phyloP scores from a whole-genome alignment of 2,797 vertebrate species.

The Chelonia mydas region DNA sequence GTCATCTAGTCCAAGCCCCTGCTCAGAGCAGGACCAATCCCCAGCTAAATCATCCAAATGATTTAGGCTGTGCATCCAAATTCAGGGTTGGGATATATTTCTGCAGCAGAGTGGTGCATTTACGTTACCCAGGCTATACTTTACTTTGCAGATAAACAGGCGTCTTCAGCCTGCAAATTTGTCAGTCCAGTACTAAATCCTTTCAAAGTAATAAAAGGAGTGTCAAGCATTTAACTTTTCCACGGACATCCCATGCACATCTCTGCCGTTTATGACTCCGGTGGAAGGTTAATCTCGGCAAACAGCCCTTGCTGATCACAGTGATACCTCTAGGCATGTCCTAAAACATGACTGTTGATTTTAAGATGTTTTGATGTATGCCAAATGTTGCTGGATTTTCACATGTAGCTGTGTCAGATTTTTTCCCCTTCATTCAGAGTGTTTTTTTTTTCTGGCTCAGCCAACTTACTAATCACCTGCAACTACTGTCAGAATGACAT shows the following conservation, averaged over 20 bases:
- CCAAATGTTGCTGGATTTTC: neutral
- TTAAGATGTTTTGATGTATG: neutral
- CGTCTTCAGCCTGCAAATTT: neutral
- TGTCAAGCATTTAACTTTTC: neutral
- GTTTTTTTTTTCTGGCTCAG: neutral
- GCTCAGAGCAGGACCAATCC: too few relatives aligned
- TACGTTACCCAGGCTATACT: neutral
- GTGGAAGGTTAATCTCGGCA: neutral
- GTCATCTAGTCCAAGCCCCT: too few relatives aligned
- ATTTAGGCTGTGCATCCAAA: neutral
- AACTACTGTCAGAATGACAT: neutral
- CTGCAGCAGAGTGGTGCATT: neutral
- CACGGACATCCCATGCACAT: neutral
- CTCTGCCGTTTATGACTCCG: neutral
- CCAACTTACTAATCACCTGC: neutral
- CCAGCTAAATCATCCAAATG: too few relatives aligned
- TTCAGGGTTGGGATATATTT: neutral
- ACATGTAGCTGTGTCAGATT: neutral
- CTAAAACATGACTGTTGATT: neutral
- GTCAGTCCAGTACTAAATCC: neutral
- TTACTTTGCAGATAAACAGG: neutral
- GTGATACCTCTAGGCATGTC: neutral
- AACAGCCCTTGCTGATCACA: neutral
- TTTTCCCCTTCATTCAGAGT: neutral
- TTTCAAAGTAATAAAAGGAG: neutral